A percentile compares a stretch with the other conserved stretches of the same genome.
These are phyloP conservation scores for Mustelus asterias DNA, from an alignment of 2,113 vertebrate genomes.

Conservation along the genomic window DNA sequence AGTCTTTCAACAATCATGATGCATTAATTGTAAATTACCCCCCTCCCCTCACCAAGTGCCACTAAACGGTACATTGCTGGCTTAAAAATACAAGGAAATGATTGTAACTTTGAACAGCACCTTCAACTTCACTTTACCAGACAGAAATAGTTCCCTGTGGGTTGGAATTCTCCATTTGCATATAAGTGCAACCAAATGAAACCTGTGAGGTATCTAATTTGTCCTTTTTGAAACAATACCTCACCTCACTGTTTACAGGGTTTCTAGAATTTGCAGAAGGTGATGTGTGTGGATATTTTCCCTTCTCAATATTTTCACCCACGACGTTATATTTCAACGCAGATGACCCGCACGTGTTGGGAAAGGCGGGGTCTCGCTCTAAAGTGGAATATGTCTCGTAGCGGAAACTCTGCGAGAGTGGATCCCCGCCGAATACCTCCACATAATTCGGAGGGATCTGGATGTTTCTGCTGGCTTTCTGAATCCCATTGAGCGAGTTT, in stretches of 20 bases:
- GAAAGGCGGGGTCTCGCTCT: conserved; percentile 78
- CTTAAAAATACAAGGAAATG: not conserved
- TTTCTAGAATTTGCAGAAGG: not conserved
- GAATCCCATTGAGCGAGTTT: conserved; percentile 58
- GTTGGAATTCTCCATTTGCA: not conserved
- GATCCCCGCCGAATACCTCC: conserved; percentile 71
- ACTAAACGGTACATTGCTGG: not conserved
- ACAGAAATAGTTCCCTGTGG: not conserved
- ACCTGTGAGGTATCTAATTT: not conserved
- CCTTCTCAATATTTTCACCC: not conserved
- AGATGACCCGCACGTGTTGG: conserved; percentile 62
- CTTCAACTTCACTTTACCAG: not conserved
- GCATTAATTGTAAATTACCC: not conserved
- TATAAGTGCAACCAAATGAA: not conserved
- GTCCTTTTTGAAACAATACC: not conserved
- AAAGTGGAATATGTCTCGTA: conserved; percentile 78
- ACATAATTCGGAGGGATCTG: conserved; percentile 77
- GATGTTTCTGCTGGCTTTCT: conserved; percentile 67
- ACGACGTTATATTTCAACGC: not conserved
- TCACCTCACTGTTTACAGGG: conserved; percentile 20
- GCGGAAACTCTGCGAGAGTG: conserved; percentile 66
- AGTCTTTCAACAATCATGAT: not conserved
- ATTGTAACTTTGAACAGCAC: not conserved
- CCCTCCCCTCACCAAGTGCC: no score
- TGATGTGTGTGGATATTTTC: not conserved